A percentile compares a stretch with the other conserved stretches of the same genome.
These are phyloP conservation scores for Chaetura pelagica DNA, from an alignment of 2,113 vertebrate species.

Conservation along the genomic window DNA sequence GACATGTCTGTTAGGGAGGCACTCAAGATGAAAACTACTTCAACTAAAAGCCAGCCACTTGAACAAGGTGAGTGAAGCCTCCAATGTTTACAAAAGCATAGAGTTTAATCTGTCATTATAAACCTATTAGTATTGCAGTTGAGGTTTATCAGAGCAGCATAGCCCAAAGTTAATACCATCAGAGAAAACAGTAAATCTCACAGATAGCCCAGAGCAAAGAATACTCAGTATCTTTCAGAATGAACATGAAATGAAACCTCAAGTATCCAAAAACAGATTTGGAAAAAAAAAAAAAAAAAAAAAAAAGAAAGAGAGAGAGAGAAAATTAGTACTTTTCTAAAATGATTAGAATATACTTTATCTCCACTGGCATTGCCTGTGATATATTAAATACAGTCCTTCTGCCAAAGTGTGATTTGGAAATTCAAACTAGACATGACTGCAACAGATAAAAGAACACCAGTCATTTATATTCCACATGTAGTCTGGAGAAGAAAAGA, in stretches of 20 bases:
- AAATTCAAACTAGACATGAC: background rate
- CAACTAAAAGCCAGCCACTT: conserved; percentile 91
- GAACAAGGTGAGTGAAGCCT: conserved; percentile 93
- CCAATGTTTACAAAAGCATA: conserved; percentile 36
- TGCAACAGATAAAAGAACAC: background rate
- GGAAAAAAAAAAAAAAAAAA: background rate
- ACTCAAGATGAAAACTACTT: conserved; percentile 96
- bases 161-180: conserved; percentile 69
- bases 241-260: conserved; percentile 38
- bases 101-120: conserved; percentile 59
- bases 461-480: background rate
- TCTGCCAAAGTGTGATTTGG: background rate
- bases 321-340: conserved; percentile 19
- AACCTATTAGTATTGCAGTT: conserved; percentile 57
- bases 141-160: conserved; percentile 80
- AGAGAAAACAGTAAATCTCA: conserved; percentile 22
- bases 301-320: background rate
- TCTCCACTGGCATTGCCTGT: background rate
- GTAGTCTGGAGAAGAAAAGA: background rate
- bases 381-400: background rate
- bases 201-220: conserved; percentile 18
- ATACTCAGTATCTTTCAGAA: background rate
- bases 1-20: conserved; percentile 99
- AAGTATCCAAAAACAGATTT: conserved; percentile 21
- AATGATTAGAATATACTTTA: background rate